Evolutionary conservation across 2,113 vertebrate species (phyloP), one percentile per base, ranked within the genome.

Genomic region (Colossoma macropomum): DNA sequence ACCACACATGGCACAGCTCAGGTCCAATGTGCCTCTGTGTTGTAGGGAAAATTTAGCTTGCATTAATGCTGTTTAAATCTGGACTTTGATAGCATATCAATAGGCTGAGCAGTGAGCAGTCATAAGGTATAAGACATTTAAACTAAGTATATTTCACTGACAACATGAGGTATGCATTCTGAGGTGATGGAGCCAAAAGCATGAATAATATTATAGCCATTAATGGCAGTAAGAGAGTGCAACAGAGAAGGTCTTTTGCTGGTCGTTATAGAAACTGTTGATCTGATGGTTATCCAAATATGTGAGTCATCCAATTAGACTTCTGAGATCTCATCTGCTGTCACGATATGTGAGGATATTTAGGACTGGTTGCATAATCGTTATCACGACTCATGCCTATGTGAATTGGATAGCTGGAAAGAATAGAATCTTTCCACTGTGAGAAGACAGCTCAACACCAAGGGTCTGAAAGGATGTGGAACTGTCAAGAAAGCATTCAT

Each of bases 201-300:
- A 69, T 81, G 71, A 76, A 60, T 82, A 72, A 82, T 52, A 50
- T 75, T 60, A 60, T n/a, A 60, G 56, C 56, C 15, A 34, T 21
- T 16, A 74, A 74, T 81, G 41, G 28, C 63, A 13, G 6, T 77
- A 59, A 83, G 13, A 66, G 66, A 65, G 27, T 23, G 27, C 66
- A 66, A 54, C 56, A 56, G 76, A 82, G 60, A 80, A 25, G 10
- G 41, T 30, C 68, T 62, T 70, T 81, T 90, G 84, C 90, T 89
- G 87, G 92, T 94, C 88, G 92, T 90, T 89, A 70, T 93, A 90
- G 93, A 92, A 91, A 93, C 92, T 62, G 87, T 89, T 87, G 87
- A 86, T 88, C 87, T 87, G 84, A 87, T 82, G 87, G 90, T 89
- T 19, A 88, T 80, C 89, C 86, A 84, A 90, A 87, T 85, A 89